A percentile compares a stretch with the other conserved stretches of the same genome.
Conservation (phyloP, 2,113 vertebrate genomes). For the Miniopterus natalensis region DNA sequence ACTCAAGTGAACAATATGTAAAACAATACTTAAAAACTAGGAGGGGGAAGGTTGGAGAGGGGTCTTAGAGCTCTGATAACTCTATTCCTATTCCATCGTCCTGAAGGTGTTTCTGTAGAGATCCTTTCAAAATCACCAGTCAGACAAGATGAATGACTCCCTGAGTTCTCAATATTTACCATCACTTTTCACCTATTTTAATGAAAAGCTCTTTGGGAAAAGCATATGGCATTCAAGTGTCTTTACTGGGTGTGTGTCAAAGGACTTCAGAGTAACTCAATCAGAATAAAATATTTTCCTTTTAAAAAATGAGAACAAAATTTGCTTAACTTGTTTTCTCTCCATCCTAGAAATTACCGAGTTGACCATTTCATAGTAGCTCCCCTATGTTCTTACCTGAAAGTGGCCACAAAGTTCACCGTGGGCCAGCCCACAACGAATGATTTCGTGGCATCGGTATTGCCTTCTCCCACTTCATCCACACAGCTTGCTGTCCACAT, state of each 20-base stretch:
- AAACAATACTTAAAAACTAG: neutral
- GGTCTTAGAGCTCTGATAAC: neutral
- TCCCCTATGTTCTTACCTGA: slow-evolving; percentile 90
- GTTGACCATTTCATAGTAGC: neutral
- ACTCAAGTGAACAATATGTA: neutral
- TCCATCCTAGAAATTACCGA: neutral
- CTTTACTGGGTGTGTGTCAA: neutral
- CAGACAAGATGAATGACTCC: neutral
- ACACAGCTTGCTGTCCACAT: slow-evolving; percentile 96
- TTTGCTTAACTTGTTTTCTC: neutral
- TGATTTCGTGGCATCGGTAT: slow-evolving; percentile 90
- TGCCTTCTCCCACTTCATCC: slow-evolving; percentile 96
- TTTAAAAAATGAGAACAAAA: slow-evolving; percentile 23
- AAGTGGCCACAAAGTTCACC: slow-evolving; percentile 96
- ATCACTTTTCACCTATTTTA: neutral
- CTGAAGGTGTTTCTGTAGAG: neutral
- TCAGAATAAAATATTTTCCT: slow-evolving; percentile 18
- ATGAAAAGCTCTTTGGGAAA: neutral
- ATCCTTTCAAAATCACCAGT: neutral
- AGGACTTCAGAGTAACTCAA: neutral
- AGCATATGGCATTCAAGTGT: neutral
- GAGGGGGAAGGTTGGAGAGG: neutral
- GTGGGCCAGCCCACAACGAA: slow-evolving; percentile 98
- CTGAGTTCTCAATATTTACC: neutral
- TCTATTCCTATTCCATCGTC: neutral